Evolutionary conservation across 2,113 vertebrate species (phyloP), one percentile per base, ranked within the genome.

Genomic region (sheep (Ovis aries)): DNA sequence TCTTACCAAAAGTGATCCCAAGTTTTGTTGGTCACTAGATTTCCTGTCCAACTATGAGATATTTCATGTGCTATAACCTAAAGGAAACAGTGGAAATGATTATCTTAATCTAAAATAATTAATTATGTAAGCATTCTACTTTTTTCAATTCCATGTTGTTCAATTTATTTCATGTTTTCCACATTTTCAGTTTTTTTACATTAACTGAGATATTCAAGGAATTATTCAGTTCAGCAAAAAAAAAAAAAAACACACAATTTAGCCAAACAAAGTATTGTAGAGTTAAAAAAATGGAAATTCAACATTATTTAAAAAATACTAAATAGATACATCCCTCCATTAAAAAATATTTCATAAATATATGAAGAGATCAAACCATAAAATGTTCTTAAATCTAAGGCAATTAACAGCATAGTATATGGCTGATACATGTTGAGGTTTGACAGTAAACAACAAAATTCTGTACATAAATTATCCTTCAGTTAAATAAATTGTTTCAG

Each of bases 21-120:
- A 29, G 99, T 99, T 98, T 99, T 99, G 98, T 99, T 99, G 98
- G 99, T 99, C 97, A 99, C 99, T 98, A 99, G 98, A 97, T 99
- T 99, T 43, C 99, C 99, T 4, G 99, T 99, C 99, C 99, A 99
- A 98, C 99, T 99, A 98, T 99, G 99, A 91, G 99, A 99, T 98
- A 99, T 99, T 99, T 99, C 99, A 97, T 99, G 99, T 33, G 99
- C 99, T 94, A 99, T 99, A 92, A 99, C 99, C 99, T 99, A 97
- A 90, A 97, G 92, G 59, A 93, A 80, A 95, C 6, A 98, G 78
- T 80, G 25, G n/a, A 88, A 88, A 67, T 43, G 19, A 60, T 78
- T 5, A 52, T 45, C 45, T 82, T 55, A 64, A 33, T 43, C 52
- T 80, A 62, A 88, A 93, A 62, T 27, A 89, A 71, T 31, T 23